Evolutionary conservation across 2,797 vertebrate genomes (phyloP).

Genomic region (Thamnophis elegans): DNA sequence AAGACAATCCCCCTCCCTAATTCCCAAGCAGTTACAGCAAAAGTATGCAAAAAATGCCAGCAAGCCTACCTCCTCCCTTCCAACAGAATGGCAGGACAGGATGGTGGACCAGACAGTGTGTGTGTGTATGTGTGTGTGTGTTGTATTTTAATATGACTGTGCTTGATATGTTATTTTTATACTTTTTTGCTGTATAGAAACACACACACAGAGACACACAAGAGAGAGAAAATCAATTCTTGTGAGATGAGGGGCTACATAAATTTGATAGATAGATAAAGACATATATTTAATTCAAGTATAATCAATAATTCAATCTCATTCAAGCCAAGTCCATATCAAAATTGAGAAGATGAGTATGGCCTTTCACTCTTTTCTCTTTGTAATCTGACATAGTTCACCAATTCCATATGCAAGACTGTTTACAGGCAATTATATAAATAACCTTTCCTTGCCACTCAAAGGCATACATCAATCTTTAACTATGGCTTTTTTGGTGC

Average conservation of each 20-base stretch:
- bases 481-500: neutral
- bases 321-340: neutral
- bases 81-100: too few relatives aligned
- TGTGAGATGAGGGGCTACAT: neutral
- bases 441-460: neutral
- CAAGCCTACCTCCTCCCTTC: too few relatives aligned
- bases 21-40: too few relatives aligned
- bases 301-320: neutral
- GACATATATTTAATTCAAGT: neutral
- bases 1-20: too few relatives aligned
- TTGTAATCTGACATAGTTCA: neutral
- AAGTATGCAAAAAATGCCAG: too few relatives aligned
- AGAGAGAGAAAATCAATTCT: too few relatives aligned
- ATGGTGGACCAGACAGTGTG: too few relatives aligned
- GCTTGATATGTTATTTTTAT: neutral
- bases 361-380: neutral
- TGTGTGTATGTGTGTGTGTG: neutral
- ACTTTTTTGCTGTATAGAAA: neutral
- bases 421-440: neutral
- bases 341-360: neutral
- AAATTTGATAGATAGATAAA: neutral
- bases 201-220: too few relatives aligned
- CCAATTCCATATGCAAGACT: neutral
- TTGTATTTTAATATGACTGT: neutral
- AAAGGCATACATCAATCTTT: slow-evolving; percentile 7